phyloP scores from a whole-genome alignment of 2,113 vertebrate species.

The Entosphenus tridentatus region DNA sequence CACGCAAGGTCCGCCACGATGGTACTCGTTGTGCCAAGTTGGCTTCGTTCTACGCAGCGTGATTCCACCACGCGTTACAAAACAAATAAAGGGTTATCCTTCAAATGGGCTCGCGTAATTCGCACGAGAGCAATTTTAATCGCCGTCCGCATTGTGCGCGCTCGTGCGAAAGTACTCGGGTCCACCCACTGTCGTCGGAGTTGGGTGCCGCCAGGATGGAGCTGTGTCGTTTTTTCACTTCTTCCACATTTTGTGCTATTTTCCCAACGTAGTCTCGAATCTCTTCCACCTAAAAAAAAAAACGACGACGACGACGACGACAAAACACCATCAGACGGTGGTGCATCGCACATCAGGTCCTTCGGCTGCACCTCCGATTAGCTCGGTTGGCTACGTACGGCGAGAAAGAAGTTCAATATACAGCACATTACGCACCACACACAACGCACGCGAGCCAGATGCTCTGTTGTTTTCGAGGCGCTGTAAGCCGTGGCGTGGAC shows the following conservation, averaged over 20 bases:
- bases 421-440: neutral
- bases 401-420: neutral
- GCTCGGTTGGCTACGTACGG: neutral
- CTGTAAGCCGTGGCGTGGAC: no score
- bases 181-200: constrained; percentile 53
- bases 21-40: no score
- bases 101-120: neutral
- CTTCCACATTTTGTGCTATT: constrained; percentile 48
- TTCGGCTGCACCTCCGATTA: neutral
- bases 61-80: neutral
- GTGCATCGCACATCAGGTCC: neutral
- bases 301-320: no score
- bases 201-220: constrained; percentile 73
- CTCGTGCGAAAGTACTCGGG: neutral
- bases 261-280: constrained; percentile 40
- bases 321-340: neutral
- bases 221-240: constrained; percentile 75
- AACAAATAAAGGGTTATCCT: neutral
- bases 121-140: neutral
- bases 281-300: constrained; percentile 48
- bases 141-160: neutral
- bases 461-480: constrained; percentile 1
- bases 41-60: no score
- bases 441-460: neutral
- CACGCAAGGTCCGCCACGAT: no score